Percentiles rank a stretch among this genome's conserved stretches.
Evolutionary conservation across 2,797 vertebrate genomes (phyloP).

Genomic region (Characodon lateralis): DNA sequence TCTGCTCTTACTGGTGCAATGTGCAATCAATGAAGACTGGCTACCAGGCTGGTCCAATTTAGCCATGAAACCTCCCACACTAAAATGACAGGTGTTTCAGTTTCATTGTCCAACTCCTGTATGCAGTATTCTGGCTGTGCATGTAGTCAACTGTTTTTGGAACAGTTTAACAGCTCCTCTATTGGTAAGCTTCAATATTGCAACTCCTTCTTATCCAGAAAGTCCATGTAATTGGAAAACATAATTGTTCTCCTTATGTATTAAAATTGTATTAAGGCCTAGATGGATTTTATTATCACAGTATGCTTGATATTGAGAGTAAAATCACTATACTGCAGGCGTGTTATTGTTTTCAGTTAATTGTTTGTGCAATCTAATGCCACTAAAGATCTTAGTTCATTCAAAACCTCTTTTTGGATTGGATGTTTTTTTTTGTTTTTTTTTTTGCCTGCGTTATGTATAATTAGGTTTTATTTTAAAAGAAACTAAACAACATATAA

Average conservation of each 20-base stretch:
- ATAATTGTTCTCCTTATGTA: slow-evolving; percentile 57
- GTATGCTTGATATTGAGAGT: slow-evolving; percentile 34
- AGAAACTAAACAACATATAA: background rate
- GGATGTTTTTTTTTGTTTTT: background rate
- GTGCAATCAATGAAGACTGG: too few relatives aligned
- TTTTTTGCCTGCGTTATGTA: background rate
- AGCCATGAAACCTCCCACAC: too few relatives aligned
- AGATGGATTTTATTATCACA: slow-evolving; percentile 55
- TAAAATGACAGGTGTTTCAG: too few relatives aligned
- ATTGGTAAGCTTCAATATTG: slow-evolving; percentile 44
- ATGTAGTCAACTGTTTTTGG: slow-evolving; percentile 23
- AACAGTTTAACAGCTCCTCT: slow-evolving; percentile 34
- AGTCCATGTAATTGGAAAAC: slow-evolving; percentile 65
- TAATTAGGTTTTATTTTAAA: background rate
- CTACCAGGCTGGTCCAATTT: too few relatives aligned
- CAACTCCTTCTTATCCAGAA: slow-evolving; percentile 55
- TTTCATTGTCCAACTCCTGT: too few relatives aligned
- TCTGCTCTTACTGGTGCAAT: too few relatives aligned
- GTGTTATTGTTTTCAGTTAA: background rate
- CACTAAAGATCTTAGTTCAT: background rate
- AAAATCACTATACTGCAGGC: slow-evolving; percentile 24
- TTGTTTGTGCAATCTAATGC: background rate
- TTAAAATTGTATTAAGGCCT: slow-evolving; percentile 51
- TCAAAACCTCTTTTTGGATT: background rate
- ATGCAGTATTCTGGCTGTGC: background rate